These are phyloP conservation scores for Brenthis ino DNA, from an alignment of 2,888 invertebrate genomes.

Conservation along the genomic window DNA sequence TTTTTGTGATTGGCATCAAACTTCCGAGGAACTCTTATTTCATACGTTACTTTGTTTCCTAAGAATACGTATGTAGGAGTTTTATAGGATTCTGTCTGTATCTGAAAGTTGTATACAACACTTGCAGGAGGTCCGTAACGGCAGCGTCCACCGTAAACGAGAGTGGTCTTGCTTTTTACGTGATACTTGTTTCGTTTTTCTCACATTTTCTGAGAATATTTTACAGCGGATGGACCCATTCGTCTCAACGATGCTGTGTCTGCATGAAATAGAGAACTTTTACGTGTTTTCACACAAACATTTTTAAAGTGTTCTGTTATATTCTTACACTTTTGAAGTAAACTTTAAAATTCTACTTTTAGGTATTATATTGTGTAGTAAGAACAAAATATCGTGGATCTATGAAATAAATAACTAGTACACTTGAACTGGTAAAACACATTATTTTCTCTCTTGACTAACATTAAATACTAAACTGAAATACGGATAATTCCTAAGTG, in stretches of 20 bases:
- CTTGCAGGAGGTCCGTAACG: constrained; percentile 38
- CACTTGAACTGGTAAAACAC: neutral
- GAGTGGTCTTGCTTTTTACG: constrained; percentile 61
- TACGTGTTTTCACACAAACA: constrained; percentile 54
- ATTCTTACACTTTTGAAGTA: constrained; percentile 26
- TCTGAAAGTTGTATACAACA: constrained; percentile 20
- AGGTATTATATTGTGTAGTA: neutral
- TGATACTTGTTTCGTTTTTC: constrained; percentile 59
- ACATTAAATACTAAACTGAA: constrained; percentile 17
- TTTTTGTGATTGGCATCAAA: constrained; percentile 12
- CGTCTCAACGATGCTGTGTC: constrained; percentile 63
- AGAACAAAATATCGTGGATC: neutral
- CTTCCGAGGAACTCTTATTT: constrained; percentile 17
- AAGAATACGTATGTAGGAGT: constrained; percentile 22
- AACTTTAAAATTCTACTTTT: constrained; percentile 24
- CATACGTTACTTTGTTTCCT: constrained; percentile 16
- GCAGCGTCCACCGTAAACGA: constrained; percentile 59
- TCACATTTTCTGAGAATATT: constrained; percentile 61
- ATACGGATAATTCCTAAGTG: constrained; percentile 48
- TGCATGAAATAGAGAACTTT: constrained; percentile 67
- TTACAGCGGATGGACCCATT: constrained; percentile 60
- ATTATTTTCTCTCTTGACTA: constrained; percentile 9
- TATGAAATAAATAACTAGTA: neutral
- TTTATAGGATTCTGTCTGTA: constrained; percentile 26
- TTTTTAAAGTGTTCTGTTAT: constrained; percentile 29